Percentiles rank a stretch among this genome's conserved stretches.
phyloP scores from a whole-genome alignment of 2,888 invertebrate species.

The Pristionchus fissidentatus region DNA sequence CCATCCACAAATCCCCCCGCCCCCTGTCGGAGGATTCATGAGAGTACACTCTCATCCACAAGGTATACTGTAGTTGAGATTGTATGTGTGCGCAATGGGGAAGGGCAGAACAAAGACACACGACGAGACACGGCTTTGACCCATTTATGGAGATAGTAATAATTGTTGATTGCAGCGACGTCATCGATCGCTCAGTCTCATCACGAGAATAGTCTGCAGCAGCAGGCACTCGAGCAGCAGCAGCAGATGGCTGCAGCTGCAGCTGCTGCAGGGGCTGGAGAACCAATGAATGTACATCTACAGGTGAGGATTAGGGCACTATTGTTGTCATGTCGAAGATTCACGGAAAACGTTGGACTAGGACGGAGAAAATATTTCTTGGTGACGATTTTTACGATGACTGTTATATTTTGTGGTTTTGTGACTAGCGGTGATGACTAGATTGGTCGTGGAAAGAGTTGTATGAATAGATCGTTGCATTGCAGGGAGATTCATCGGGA shows the following conservation, averaged over 20 bases:
- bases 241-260: constrained; percentile 49
- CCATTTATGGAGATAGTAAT: too few species aligned
- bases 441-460: too few species aligned
- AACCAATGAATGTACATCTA: not conserved
- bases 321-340: not conserved
- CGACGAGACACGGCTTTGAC: not conserved
- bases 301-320: not conserved
- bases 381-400: not conserved
- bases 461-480: not conserved
- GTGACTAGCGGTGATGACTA: too few species aligned
- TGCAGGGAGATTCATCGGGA: constrained; percentile 14
- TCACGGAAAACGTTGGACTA: not conserved
- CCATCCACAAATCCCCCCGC: not conserved
- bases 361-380: not conserved
- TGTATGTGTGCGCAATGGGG: not conserved
- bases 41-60: not conserved
- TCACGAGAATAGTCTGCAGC: constrained; percentile 41
- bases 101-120: not conserved
- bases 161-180: not conserved
- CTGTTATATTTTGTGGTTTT: not conserved
- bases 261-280: not conserved
- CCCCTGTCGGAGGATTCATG: constrained; percentile 15
- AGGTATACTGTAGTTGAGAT: constrained; percentile 27
- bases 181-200: not conserved
- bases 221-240: constrained; percentile 54